phyloP scores from a whole-genome alignment of 2,113 vertebrate species.

The Nansenia antarctica region DNA sequence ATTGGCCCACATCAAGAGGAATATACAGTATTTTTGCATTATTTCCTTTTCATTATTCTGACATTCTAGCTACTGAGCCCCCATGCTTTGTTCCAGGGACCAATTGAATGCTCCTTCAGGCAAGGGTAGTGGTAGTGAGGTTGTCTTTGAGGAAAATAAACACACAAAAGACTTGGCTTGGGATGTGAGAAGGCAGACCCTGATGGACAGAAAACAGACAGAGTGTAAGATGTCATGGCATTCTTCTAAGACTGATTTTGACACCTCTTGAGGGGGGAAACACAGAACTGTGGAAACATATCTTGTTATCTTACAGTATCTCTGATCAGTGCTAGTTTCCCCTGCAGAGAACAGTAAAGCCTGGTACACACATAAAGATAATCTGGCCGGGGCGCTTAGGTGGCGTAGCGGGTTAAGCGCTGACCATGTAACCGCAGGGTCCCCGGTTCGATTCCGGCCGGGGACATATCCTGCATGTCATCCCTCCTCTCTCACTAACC shows the following conservation, averaged over 20 bases:
- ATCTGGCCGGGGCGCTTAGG: too few species aligned
- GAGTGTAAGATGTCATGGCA: constrained; percentile 16
- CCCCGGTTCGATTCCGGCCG: too few species aligned
- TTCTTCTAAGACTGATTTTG: constrained; percentile 26
- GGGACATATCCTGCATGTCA: too few species aligned
- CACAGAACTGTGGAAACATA: background rate
- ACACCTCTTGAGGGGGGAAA: constrained; percentile 19
- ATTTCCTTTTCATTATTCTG: constrained; percentile 9
- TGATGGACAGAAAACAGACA: constrained; percentile 33
- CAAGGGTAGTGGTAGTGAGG: constrained; percentile 16
- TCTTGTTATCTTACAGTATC: background rate
- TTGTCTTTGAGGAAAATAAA: constrained; percentile 5
- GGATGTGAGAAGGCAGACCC: constrained; percentile 33
- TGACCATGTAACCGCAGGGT: too few species aligned
- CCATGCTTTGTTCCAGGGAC: constrained; percentile 25
- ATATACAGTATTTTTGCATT: background rate
- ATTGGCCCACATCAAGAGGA: background rate
- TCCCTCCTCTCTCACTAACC: too few species aligned
- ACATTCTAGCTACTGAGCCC: constrained; percentile 21
- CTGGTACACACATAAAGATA: too few species aligned
- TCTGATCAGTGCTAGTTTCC: too few species aligned
- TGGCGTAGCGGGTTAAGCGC: too few species aligned
- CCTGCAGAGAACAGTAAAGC: background rate
- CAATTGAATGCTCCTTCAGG: constrained; percentile 34
- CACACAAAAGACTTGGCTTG: constrained; percentile 26